Percentiles rank a stretch among this genome's conserved stretches.
Conservation (phyloP, 2,888 invertebrate species). For the Hemistola chrysoprasaria region DNA sequence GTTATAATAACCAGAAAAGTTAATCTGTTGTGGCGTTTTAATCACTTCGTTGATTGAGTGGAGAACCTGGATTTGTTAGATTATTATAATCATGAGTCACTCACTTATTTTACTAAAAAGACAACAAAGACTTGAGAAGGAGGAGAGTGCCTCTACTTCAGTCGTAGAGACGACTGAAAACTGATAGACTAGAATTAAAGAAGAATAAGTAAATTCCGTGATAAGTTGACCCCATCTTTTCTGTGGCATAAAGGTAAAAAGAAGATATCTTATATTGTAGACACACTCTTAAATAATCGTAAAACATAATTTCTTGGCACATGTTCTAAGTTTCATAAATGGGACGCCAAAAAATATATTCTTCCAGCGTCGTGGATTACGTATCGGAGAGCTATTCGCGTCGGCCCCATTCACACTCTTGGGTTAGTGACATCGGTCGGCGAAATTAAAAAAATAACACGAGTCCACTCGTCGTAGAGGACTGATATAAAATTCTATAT, state of each 20-base stretch:
- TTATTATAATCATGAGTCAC: neutral
- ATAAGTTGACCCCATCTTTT: too few relatives aligned
- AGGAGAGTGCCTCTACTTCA: too few relatives aligned
- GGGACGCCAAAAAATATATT: conserved; percentile 21
- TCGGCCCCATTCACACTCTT: conserved; percentile 62
- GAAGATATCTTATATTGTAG: too few relatives aligned
- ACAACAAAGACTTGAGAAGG: too few relatives aligned
- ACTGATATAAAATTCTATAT: conserved; percentile 78
- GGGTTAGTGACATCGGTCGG: conserved; percentile 67
- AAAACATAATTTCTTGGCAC: conserved; percentile 24
- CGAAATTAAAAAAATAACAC: conserved; percentile 59
- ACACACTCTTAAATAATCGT: conserved; percentile 16
- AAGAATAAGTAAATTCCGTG: too few relatives aligned
- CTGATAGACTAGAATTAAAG: too few relatives aligned
- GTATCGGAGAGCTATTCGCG: conserved; percentile 48
- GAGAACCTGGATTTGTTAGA: neutral
- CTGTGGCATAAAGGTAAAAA: too few relatives aligned
- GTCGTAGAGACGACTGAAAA: too few relatives aligned
- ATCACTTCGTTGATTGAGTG: conserved; percentile 14
- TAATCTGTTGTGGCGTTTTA: conserved; percentile 26
- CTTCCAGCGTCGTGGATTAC: conserved; percentile 20
- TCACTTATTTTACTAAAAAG: too few relatives aligned
- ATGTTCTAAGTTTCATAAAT: conserved; percentile 13
- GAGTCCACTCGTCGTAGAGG: conserved; percentile 42
- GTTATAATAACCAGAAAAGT: conserved; percentile 27